Evolutionary conservation across 2,797 vertebrate species (phyloP), one percentile per base, ranked within the genome.

Genomic region (Pantherophis alleghaniensis): DNA sequence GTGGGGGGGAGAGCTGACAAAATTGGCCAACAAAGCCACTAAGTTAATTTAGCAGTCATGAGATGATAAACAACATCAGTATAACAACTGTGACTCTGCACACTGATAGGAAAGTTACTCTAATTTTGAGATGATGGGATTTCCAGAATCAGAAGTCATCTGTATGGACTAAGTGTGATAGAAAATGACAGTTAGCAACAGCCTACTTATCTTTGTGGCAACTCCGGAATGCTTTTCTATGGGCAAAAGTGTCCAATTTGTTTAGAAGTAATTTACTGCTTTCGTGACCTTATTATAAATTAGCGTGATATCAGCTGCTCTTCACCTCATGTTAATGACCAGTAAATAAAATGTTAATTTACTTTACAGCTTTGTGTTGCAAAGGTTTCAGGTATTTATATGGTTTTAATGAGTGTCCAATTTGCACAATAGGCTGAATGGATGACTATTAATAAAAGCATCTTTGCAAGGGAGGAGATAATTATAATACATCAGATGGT

Each of bases 261-360:
- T 95, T 90, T 63, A 95, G 92, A 96, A 94, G 51, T 93, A 94
- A 96, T 96, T 96, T 95, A 87, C 26, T 96, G 22, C 95, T 88
- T 95, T 93, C 94, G 79, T 95, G 95, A 95, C 94, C 94, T 97
- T 95, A 96, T 96, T 97, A 95, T 74, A 96, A 91, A 53, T 0
- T 60, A 95, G 90, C 90, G 92, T 91, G 42, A 91, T 95, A 97
- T 96, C 94, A 96, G 90, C 95, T 97, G 90, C 92, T 94, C 22
- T 94, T 96, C 95, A 95, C 94, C 92, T 96, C 94, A 93, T 95
- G 93, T 91, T 97, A 96, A 96, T 96, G 93, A 93, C 61, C n/a
- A 47, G 93, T 96, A 97, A 97, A 97, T 95, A 96, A 96, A 97
- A 96, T 95, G 66, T 88, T 97, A 94, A 96, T 97, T 94, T 96